Conservation (phyloP, 2,113 vertebrate genomes). For the pig (Sus scrofa) region DNA sequence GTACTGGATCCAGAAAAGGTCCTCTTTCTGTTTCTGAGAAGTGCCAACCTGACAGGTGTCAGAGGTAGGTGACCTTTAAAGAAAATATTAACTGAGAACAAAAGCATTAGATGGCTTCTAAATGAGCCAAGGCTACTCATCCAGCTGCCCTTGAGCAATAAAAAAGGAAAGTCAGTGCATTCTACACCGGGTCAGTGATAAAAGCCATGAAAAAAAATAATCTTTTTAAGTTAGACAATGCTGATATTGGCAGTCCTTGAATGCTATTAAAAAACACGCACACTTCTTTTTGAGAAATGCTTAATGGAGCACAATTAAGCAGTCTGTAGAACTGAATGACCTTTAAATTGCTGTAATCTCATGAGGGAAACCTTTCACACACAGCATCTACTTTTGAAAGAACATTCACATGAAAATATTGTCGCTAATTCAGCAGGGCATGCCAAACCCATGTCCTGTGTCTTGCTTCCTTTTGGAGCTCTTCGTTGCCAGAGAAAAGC, state of each 20-base stretch:
- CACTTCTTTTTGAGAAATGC: slow-evolving; percentile 73
- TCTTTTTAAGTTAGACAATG: slow-evolving; percentile 71
- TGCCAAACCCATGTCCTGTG: slow-evolving; percentile 20
- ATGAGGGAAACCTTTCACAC: slow-evolving; percentile 69
- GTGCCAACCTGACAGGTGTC: slow-evolving; percentile 69
- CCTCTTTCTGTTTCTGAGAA: slow-evolving; percentile 56
- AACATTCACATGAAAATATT: slow-evolving; percentile 73
- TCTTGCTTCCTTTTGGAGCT: slow-evolving; percentile 41
- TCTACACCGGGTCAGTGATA: slow-evolving; percentile 72
- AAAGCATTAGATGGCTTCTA: slow-evolving; percentile 75
- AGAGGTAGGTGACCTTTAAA: slow-evolving; percentile 76
- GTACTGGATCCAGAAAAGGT: slow-evolving; percentile 15
- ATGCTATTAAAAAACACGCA: slow-evolving; percentile 51
- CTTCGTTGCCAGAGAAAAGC: slow-evolving; percentile 44
- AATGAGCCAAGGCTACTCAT: slow-evolving; percentile 72
- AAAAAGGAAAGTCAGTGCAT: slow-evolving; percentile 71
- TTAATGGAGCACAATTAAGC: slow-evolving; percentile 80
- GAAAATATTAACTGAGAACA: slow-evolving; percentile 76
- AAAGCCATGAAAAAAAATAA: slow-evolving; percentile 68
- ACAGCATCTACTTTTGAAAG: slow-evolving; percentile 69
- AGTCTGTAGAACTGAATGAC: slow-evolving; percentile 75
- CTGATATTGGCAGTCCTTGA: slow-evolving; percentile 79
- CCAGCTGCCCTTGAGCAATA: slow-evolving; percentile 76
- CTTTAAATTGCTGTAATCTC: slow-evolving; percentile 81
- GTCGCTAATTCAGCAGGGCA: slow-evolving; percentile 61